Evolutionary conservation across 2,888 invertebrate species (phyloP).

Genomic region (Melinaea marsaeus): DNA sequence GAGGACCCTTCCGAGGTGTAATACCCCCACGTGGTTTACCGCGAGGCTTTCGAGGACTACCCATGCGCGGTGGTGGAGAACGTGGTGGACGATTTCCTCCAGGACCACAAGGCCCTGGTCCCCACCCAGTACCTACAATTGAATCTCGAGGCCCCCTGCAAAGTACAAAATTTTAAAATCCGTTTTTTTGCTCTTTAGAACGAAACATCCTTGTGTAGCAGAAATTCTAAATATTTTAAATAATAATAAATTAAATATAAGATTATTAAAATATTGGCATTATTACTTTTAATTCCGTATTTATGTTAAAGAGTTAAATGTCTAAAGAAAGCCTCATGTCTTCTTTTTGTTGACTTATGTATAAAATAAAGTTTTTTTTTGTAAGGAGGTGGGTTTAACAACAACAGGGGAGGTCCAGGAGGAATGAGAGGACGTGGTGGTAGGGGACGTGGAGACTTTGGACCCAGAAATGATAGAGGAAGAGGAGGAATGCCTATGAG

Average conservation of each 20-base stretch:
- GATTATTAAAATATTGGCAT: too few relatives aligned
- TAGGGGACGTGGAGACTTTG: conserved; percentile 66
- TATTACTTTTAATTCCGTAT: too few relatives aligned
- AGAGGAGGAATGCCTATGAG: conserved; percentile 71
- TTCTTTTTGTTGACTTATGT: neutral
- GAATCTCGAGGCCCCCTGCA: conserved; percentile 64
- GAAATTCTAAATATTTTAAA: too few relatives aligned
- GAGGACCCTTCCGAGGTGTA: conserved; percentile 49
- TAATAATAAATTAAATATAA: too few relatives aligned
- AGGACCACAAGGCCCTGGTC: conserved; percentile 70
- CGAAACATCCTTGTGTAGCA: too few relatives aligned
- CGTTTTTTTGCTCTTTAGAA: too few relatives aligned
- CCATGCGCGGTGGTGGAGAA: conserved; percentile 66
- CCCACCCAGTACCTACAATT: conserved; percentile 71
- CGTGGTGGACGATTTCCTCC: conserved; percentile 67
- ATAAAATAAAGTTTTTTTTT: neutral
- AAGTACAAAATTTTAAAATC: conserved; percentile 38
- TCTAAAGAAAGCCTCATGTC: too few relatives aligned
- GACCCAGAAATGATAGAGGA: conserved; percentile 60
- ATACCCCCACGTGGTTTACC: conserved; percentile 57
- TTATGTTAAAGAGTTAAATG: too few relatives aligned
- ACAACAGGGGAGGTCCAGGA: conserved; percentile 64
- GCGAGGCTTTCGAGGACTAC: conserved; percentile 65
- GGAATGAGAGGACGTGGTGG: conserved; percentile 68
- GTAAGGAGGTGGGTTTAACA: conserved; percentile 59